Percentiles rank a stretch among this genome's conserved stretches.
Evolutionary conservation across 1,140 invertebrate genomes (phyloP).

Genomic region (Ostrea edulis): DNA sequence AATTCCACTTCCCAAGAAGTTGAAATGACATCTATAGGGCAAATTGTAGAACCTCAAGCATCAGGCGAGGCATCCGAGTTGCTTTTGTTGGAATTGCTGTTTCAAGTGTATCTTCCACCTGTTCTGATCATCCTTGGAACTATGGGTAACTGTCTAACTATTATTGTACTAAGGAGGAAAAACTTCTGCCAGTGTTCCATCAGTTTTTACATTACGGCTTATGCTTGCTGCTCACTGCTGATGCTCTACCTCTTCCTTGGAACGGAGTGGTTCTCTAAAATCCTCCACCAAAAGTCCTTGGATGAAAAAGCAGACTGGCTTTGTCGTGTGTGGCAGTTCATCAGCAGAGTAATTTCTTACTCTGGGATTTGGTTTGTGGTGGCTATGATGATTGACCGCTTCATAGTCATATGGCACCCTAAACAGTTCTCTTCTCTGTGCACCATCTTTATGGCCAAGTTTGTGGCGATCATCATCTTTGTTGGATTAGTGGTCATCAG

Average conservation of each 20-base stretch:
- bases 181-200: conserved; percentile 71
- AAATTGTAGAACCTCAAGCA: background rate
- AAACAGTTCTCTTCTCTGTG: conserved; percentile 66
- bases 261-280: conserved; percentile 67
- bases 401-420: conserved; percentile 70
- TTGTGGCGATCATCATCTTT: conserved; percentile 67
- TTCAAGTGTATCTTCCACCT: conserved; percentile 62
- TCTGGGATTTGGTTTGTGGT: conserved; percentile 75
- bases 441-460: conserved; percentile 73
- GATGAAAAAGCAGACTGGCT: conserved; percentile 65
- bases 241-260: conserved; percentile 69
- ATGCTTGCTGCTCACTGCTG: conserved; percentile 71
- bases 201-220: conserved; percentile 73
- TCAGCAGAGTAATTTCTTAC: conserved; percentile 70
- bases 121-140: conserved; percentile 72
- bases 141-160: conserved; percentile 71
- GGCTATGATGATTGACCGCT: conserved; percentile 73
- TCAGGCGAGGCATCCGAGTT: background rate
- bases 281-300: conserved; percentile 63
- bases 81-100: background rate
- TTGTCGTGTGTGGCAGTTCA: conserved; percentile 75
- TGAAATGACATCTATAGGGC: background rate
- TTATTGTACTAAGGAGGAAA: conserved; percentile 69
- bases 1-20: background rate
- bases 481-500: conserved; percentile 73